Evolutionary conservation across 2,797 vertebrate species (phyloP).

Genomic region (Pangasius mekongensis): DNA sequence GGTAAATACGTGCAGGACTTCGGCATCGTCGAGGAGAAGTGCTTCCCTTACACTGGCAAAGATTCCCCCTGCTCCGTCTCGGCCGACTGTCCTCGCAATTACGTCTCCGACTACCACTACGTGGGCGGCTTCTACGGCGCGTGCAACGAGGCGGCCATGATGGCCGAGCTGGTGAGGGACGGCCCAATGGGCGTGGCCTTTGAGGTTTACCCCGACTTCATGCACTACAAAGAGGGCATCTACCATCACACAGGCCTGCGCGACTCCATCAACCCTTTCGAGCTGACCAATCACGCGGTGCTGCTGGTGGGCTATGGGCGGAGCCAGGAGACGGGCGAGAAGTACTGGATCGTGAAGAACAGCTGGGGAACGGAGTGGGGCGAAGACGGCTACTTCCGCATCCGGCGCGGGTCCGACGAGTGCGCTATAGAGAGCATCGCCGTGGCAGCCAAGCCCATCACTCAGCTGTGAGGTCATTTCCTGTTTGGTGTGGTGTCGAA

Average conservation of each 20-base stretch:
- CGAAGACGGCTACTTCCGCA: conserved; percentile 90
- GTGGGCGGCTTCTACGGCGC: conserved; percentile 95
- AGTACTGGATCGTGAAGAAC: conserved; percentile 95
- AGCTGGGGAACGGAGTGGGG: conserved; percentile 92
- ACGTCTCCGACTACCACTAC: conserved; percentile 85
- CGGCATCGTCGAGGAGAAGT: conserved; percentile 88
- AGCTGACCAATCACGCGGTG: conserved; percentile 94
- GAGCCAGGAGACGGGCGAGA: conserved; percentile 78
- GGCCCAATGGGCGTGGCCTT: conserved; percentile 89
- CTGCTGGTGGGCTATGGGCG: conserved; percentile 90
- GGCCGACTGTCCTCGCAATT: conserved; percentile 76
- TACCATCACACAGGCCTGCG: conserved; percentile 90
- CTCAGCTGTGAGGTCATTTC: conserved; percentile 72
- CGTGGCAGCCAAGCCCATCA: conserved; percentile 82
- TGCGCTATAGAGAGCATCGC: conserved; percentile 94
- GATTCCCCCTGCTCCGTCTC: conserved; percentile 78
- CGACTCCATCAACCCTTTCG: conserved; percentile 88
- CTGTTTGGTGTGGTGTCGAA: not conserved
- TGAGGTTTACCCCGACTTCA: conserved; percentile 90
- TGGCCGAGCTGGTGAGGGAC: conserved; percentile 83
- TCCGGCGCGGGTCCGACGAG: conserved; percentile 88
- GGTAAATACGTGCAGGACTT: conserved; percentile 94
- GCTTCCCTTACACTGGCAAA: conserved; percentile 83
- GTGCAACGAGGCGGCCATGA: conserved; percentile 93
- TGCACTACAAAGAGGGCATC: conserved; percentile 85